Evolutionary conservation across 2,113 vertebrate genomes (phyloP).

Genomic region (Tragelaphus scriptus): DNA sequence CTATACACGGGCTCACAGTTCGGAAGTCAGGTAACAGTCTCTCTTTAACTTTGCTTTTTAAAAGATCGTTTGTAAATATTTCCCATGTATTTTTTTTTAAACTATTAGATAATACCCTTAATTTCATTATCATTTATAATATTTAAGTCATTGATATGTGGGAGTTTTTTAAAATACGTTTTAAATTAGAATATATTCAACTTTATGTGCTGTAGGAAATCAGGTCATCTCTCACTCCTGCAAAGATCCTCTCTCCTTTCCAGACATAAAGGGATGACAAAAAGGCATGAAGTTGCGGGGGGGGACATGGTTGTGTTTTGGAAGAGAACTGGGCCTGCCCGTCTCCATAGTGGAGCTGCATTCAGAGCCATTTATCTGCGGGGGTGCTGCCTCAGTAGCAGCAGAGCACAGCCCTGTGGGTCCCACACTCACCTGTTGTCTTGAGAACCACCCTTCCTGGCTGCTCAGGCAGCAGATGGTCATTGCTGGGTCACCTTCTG

Average conservation of each 20-base stretch:
- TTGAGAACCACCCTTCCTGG: not conserved
- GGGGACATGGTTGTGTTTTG: not conserved
- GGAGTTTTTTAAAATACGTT: not conserved
- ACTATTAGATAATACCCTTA: not conserved
- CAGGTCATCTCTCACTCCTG: not conserved
- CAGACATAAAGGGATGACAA: not conserved
- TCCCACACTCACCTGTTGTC: not conserved
- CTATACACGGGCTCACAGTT: slow-evolving; percentile 82
- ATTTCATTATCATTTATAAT: slow-evolving; percentile 1
- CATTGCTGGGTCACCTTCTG: not conserved
- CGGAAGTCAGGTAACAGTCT: slow-evolving; percentile 82
- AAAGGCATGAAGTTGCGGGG: not conserved
- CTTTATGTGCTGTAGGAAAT: not conserved
- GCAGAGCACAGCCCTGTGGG: not conserved
- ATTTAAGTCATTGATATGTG: not conserved
- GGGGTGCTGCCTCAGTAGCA: not conserved
- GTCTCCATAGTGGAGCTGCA: not conserved
- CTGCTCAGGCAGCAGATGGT: not conserved
- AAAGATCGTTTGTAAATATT: not conserved
- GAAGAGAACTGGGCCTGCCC: not conserved
- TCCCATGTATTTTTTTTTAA: not conserved
- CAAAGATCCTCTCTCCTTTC: not conserved
- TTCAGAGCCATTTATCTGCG: not conserved
- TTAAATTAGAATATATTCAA: slow-evolving; percentile 1
- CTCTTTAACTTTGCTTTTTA: slow-evolving; percentile 31